Base-by-base conservation (phyloP, 53 echinoderm and acorn worm species). In the Luidia sarsii region DNA sequence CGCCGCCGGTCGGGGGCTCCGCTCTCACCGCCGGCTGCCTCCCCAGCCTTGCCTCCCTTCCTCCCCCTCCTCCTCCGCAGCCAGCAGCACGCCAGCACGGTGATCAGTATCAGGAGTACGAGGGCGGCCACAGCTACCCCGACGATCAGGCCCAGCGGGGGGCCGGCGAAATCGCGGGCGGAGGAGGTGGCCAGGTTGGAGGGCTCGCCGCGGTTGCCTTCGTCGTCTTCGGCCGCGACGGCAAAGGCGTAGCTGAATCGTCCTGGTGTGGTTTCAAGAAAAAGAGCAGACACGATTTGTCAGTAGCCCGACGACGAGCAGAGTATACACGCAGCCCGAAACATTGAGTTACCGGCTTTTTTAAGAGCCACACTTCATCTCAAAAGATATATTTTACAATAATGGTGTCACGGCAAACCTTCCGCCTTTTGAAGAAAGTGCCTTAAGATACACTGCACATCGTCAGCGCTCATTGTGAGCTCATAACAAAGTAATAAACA, bases 171-270 rank as follows among this genome's bases (percentile, higher is more conserved):
- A n/a, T 68, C 43, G 38, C 73, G 63, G 25, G 87, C 84, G 0
- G 85, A 85, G 14, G 81, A 65, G 1, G 92, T 59, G 20, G 87
- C 90, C 31, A 96, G 54, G 77, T 96, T 96, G 13, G 96, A 95
- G 4, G 86, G 86, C 48, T 88, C 88, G 23, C 90, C 74, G 7
- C 46, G 80, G 39, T 96, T 96, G 33, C 50, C 83, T 9, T 67
- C 88, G 33, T 96, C 93, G 39, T 96, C 96, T 16, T 90, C 73
- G 5, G 96, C 93, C 24, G 90, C 68, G 50, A 96, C 89, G 15
- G 86, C 88, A 63, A 96, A 93, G 19, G 80, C 64, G 25, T 85
- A 83, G 31, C 75, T 83, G 32, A 88, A 79, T 1, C 65, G 68
- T 18, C 90, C 93, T 48, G 49, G 63, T 73, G 65, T 7, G 43